Conservation (phyloP, 2,888 invertebrate genomes). For the Plagodis dolabraria region DNA sequence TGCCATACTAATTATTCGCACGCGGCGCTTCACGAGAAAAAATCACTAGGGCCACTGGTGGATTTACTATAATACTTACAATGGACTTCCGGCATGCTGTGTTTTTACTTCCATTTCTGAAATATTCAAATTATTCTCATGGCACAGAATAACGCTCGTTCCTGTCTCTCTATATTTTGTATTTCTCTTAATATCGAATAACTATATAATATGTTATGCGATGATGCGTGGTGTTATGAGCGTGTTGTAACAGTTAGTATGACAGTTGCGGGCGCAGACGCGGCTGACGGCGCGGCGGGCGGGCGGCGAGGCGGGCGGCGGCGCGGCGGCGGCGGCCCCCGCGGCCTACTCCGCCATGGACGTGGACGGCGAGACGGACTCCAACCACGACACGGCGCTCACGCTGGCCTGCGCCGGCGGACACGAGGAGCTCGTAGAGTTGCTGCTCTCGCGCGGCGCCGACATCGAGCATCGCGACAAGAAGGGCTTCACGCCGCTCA, state of each 20-base stretch:
- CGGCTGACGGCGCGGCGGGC: conserved; percentile 56
- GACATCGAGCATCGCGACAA: conserved; percentile 99
- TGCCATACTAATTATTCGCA: no score
- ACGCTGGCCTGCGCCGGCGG: conserved; percentile 99
- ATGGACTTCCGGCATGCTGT: no score
- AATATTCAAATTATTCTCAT: no score
- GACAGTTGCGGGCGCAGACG: conserved; percentile 43
- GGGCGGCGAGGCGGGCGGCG: conserved; percentile 48
- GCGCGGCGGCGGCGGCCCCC: conserved; percentile 56
- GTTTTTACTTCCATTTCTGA: no score
- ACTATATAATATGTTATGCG: background rate
- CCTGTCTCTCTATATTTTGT: background rate
- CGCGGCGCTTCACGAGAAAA: no score
- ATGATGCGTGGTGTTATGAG: background rate
- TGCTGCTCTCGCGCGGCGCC: conserved; percentile 95
- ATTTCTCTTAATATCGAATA: no score
- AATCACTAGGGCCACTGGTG: no score
- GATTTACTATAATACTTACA: no score
- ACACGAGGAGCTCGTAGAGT: conserved; percentile 97
- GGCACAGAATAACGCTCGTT: background rate
- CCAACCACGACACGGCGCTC: conserved; percentile 99
- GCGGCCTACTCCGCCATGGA: conserved; percentile 92
- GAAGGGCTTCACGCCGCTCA: conserved; percentile 99
- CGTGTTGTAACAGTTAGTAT: background rate
- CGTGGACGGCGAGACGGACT: conserved; percentile 98